Evolutionary conservation across 2,113 vertebrate genomes (phyloP).

Genomic region (Chrysochloris asiatica): DNA sequence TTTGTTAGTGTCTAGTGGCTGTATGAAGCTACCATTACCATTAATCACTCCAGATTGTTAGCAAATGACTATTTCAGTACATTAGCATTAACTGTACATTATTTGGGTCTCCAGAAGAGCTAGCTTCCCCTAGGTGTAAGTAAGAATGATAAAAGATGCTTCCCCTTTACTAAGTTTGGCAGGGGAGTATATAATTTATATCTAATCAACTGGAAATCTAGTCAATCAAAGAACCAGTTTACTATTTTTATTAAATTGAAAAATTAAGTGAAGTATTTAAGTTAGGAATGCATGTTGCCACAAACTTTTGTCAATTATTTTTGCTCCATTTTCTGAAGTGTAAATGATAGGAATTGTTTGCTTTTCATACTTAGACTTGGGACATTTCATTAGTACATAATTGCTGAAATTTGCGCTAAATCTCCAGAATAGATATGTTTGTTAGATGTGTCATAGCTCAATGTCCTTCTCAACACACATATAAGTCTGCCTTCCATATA

Average conservation of each 20-base stretch:
- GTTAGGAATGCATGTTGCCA: not conserved
- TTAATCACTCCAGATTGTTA: not conserved
- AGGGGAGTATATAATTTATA: not conserved
- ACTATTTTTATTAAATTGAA: constrained; percentile 11
- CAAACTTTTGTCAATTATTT: constrained; percentile 15
- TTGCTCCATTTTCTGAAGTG: not conserved
- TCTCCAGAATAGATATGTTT: not conserved
- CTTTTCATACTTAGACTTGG: not conserved
- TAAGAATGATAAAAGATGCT: not conserved
- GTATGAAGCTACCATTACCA: not conserved
- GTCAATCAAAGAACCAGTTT: not conserved
- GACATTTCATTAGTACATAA: not conserved
- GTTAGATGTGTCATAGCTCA: not conserved
- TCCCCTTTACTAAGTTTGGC: not conserved
- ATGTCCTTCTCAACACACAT: not conserved
- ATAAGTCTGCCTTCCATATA: not conserved
- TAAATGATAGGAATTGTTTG: not conserved
- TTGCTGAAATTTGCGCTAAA: not conserved
- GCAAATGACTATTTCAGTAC: not conserved
- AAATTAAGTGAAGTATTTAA: not conserved
- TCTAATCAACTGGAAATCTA: not conserved
- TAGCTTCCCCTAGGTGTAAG: not conserved
- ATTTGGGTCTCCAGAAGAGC: not conserved
- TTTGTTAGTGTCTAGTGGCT: not conserved
- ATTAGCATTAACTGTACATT: not conserved